Conservation (phyloP, 1,140 invertebrate genomes). For the Ylistrum balloti region DNA sequence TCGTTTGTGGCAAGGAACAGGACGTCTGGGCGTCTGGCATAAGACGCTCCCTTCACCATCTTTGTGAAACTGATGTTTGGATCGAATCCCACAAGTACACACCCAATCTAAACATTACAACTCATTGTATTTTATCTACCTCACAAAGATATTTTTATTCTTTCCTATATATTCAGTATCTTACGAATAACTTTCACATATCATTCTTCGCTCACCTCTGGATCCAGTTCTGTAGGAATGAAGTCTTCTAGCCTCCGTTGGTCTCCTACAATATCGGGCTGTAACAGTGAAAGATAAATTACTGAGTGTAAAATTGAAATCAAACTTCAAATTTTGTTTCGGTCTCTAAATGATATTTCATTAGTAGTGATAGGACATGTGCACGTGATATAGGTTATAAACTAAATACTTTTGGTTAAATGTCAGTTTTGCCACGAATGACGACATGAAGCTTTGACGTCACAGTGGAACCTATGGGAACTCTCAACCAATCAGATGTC, state of each 20-base stretch:
- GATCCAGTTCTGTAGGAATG: background rate
- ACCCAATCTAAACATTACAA: conserved; percentile 74
- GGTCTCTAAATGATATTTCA: too few relatives aligned
- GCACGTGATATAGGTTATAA: too few relatives aligned
- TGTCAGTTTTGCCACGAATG: too few relatives aligned
- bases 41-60: conserved; percentile 94
- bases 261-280: background rate
- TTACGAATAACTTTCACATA: too few relatives aligned
- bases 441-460: too few relatives aligned
- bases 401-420: too few relatives aligned
- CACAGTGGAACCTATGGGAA: too few relatives aligned
- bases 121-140: background rate
- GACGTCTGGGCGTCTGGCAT: conserved; percentile 88
- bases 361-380: too few relatives aligned
- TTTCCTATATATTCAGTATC: background rate
- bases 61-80: conserved; percentile 95
- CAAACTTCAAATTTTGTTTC: too few relatives aligned
- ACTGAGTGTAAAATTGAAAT: background rate
- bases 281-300: background rate
- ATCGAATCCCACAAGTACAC: conserved; percentile 96
- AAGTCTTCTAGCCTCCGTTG: background rate
- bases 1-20: conserved; percentile 96
- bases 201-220: background rate
- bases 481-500: too few relatives aligned
- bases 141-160: background rate